These are phyloP conservation scores for Daphoenositta chrysoptera DNA, from an alignment of 2,113 vertebrate genomes.

Conservation along the genomic window DNA sequence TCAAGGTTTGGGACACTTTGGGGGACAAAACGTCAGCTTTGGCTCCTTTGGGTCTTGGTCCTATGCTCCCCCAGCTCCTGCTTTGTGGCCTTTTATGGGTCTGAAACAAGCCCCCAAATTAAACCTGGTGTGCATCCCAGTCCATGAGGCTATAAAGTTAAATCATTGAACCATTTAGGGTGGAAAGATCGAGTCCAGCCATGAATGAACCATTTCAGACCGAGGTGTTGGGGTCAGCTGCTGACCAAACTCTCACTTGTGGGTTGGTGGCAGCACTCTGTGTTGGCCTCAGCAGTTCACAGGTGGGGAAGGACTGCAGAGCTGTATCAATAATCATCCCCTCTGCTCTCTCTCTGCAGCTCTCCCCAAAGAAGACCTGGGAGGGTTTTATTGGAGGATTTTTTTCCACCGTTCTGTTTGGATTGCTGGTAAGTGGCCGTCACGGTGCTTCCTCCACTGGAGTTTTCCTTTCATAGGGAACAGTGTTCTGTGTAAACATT, in stretches of 20 bases:
- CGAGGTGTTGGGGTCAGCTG: fast-evolving
- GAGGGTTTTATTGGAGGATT: slow-evolving; percentile 98
- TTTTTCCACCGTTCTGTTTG: slow-evolving; percentile 93
- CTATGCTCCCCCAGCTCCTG: background rate
- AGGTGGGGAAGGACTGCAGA: background rate
- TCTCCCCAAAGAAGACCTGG: slow-evolving; percentile 99
- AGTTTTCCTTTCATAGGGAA: too few species aligned
- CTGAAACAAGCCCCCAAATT: background rate
- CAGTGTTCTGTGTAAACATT: too few species aligned
- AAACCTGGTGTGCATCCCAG: background rate
- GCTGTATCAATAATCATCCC: background rate
- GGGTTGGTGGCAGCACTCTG: background rate
- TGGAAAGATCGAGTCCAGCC: background rate
- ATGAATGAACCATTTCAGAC: fast-evolving
- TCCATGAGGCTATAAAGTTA: background rate
- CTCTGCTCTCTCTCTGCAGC: slow-evolving; percentile 65
- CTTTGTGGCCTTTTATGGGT: background rate
- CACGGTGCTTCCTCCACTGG: background rate
- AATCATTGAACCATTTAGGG: background rate
- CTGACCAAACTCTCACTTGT: background rate
- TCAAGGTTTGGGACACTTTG: slow-evolving; percentile 80
- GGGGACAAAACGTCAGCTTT: fast-evolving
- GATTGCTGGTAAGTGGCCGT: slow-evolving; percentile 82
- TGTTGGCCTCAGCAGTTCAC: background rate
- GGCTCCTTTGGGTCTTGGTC: background rate